A percentile compares a stretch with the other conserved stretches of the same genome.
Conservation (phyloP, 2,888 invertebrate genomes). For the Spisula solida region DNA sequence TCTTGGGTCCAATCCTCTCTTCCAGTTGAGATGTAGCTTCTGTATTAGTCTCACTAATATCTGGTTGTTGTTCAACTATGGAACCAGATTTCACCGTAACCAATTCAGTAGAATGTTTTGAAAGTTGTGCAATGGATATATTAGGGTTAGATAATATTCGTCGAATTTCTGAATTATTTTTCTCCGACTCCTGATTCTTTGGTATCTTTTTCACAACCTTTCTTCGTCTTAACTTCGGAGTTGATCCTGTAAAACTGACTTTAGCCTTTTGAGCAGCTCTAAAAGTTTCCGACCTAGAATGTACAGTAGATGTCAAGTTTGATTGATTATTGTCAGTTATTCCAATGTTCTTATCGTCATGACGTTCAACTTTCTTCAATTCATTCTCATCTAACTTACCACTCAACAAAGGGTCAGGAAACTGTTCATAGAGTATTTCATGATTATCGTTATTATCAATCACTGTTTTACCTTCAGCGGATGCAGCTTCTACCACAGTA, state of each 20-base stretch:
- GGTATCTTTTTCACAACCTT: background rate
- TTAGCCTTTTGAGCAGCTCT: background rate
- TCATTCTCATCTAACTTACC: constrained; percentile 68
- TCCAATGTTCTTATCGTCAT: constrained; percentile 9
- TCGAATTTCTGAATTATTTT: constrained; percentile 28
- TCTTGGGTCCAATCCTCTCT: background rate
- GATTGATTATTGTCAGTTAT: background rate
- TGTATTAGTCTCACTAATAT: background rate
- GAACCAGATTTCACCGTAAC: background rate
- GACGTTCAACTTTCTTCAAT: constrained; percentile 40
- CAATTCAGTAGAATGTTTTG: background rate
- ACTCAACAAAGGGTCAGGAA: constrained; percentile 64
- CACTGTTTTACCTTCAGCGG: background rate
- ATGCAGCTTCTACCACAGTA: background rate
- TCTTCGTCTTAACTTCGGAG: constrained; percentile 22
- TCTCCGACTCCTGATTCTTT: background rate
- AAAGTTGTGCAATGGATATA: background rate
- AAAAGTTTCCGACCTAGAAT: background rate
- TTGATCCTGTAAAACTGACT: constrained; percentile 7
- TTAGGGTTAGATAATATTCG: constrained; percentile 24
- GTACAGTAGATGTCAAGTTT: background rate
- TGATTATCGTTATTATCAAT: constrained; percentile 9
- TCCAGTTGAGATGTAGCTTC: background rate
- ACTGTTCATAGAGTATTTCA: background rate
- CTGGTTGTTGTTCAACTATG: background rate